phyloP scores from a whole-genome alignment of 2,113 vertebrate genomes.

The Brachionichthys hirsutus region DNA sequence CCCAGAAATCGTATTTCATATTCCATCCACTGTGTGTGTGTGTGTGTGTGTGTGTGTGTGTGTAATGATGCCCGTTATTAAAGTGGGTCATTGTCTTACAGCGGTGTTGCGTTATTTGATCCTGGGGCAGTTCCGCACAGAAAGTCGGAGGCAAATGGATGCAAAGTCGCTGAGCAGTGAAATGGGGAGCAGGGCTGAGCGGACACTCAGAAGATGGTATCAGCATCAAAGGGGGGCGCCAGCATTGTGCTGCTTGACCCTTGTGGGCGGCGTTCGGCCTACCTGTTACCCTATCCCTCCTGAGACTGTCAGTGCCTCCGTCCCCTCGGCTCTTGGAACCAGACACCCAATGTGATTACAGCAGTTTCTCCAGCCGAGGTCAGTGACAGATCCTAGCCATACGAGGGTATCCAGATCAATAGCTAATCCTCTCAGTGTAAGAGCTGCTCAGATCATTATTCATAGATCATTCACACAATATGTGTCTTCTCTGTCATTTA shows the following conservation, averaged over 20 bases:
- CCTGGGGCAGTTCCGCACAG: constrained; percentile 58
- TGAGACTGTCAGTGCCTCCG: constrained; percentile 53
- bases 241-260: constrained; percentile 62
- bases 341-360: constrained; percentile 46
- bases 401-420: constrained; percentile 17
- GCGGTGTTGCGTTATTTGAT: constrained; percentile 70
- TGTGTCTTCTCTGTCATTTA: constrained; percentile 9
- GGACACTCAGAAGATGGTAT: constrained; percentile 71
- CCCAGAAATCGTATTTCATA: constrained; percentile 68
- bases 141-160: constrained; percentile 65
- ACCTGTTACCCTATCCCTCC: constrained; percentile 72
- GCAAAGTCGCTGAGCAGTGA: constrained; percentile 76
- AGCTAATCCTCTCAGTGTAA: constrained; percentile 15
- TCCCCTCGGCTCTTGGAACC: constrained; percentile 51
- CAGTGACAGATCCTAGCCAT: constrained; percentile 16
- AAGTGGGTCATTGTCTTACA: constrained; percentile 73
- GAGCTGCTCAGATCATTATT: constrained; percentile 10
- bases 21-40: constrained; percentile 65
- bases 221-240: constrained; percentile 68
- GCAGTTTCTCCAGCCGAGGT: constrained; percentile 18
- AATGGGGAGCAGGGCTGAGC: constrained; percentile 68
- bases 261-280: constrained; percentile 61
- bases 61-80: constrained; percentile 74
- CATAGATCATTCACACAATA: not conserved
- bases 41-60: constrained; percentile 63